phyloP scores from a whole-genome alignment of 2,888 invertebrate species.

The Eumacrocentrus americanus region DNA sequence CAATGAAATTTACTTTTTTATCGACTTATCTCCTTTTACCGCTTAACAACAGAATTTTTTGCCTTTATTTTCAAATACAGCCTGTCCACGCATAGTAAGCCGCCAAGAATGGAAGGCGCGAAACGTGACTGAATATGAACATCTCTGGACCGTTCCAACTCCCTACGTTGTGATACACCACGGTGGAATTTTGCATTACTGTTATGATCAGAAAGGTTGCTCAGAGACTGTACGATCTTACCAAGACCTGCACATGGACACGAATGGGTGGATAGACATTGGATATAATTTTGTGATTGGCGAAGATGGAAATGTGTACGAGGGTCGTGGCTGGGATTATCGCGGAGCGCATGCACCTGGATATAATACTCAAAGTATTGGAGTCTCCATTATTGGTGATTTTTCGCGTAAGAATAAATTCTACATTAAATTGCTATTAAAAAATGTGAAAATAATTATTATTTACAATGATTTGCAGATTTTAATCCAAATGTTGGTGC shows the following conservation, averaged over 20 bases:
- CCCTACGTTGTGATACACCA: slow-evolving; percentile 60
- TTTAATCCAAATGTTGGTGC: slow-evolving; percentile 52
- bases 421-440: neutral
- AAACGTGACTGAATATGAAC: slow-evolving; percentile 36
- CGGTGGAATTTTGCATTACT: slow-evolving; percentile 52
- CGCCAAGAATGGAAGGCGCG: slow-evolving; percentile 57
- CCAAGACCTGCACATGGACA: slow-evolving; percentile 58
- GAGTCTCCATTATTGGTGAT: slow-evolving; percentile 59
- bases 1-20: too few relatives aligned
- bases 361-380: slow-evolving; percentile 60
- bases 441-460: neutral
- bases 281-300: slow-evolving; percentile 64
- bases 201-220: slow-evolving; percentile 47
- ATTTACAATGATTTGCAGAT: slow-evolving; percentile 41
- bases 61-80: neutral
- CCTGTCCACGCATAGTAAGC: slow-evolving; percentile 49
- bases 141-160: slow-evolving; percentile 44
- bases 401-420: slow-evolving; percentile 49
- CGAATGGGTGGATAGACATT: slow-evolving; percentile 58
- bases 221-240: slow-evolving; percentile 52
- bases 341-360: slow-evolving; percentile 59
- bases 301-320: slow-evolving; percentile 63
- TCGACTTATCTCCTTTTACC: too few relatives aligned
- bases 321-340: slow-evolving; percentile 61
- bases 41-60: too few relatives aligned